Evolutionary conservation across 2,113 vertebrate genomes (phyloP).

Genomic region (Brachyhypopomus occidentalis): DNA sequence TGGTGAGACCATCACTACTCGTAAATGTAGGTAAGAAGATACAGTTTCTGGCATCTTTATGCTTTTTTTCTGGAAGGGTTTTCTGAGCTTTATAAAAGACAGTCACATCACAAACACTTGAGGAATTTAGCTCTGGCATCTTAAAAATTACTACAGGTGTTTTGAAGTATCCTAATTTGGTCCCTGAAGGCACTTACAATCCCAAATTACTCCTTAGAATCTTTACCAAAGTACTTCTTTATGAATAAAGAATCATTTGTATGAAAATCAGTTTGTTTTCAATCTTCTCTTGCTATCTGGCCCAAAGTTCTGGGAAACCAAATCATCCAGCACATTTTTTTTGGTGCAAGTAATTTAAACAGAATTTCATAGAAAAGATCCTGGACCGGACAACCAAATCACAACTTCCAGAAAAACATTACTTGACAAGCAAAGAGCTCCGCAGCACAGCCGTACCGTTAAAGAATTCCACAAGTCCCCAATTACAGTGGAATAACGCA

Average conservation of each 20-base stretch:
- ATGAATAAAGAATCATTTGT: too few relatives aligned
- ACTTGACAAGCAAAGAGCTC: not conserved
- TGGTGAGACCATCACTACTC: constrained; percentile 1
- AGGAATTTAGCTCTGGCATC: too few relatives aligned
- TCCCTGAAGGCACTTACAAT: too few relatives aligned
- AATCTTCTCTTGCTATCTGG: not conserved
- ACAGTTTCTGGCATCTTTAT: not conserved
- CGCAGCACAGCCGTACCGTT: too few relatives aligned
- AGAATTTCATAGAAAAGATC: not conserved
- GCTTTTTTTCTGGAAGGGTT: not conserved
- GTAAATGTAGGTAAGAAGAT: not conserved
- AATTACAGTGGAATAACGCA: not conserved
- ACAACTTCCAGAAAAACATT: not conserved
- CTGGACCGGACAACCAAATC: not conserved
- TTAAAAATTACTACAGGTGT: not conserved
- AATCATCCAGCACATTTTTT: not conserved
- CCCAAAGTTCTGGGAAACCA: not conserved
- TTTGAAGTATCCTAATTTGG: not conserved
- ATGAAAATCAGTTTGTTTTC: too few relatives aligned
- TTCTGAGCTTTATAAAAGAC: not conserved
- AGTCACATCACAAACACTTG: not conserved
- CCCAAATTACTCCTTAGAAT: too few relatives aligned
- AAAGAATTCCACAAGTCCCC: not conserved
- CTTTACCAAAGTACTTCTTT: too few relatives aligned
- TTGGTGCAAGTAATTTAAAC: not conserved